phyloP scores from a whole-genome alignment of 2,113 vertebrate genomes.

The Grallaria varia region DNA sequence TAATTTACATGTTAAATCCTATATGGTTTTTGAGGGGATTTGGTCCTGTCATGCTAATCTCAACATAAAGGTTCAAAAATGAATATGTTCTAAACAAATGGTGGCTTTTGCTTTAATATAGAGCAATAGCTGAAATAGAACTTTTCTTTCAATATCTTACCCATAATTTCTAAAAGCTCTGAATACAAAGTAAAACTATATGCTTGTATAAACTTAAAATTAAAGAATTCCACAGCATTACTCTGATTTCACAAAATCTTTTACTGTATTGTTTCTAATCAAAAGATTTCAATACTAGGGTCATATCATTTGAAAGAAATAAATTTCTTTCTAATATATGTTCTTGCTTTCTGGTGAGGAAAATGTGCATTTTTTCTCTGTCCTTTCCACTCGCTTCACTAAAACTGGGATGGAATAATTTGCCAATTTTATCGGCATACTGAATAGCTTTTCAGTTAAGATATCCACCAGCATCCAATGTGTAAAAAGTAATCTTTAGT shows the following conservation, averaged over 20 bases:
- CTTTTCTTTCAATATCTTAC: not conserved
- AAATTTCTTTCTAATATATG: not conserved
- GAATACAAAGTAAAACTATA: not conserved
- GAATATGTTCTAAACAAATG: not conserved
- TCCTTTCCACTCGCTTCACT: not conserved
- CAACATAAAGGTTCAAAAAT: not conserved
- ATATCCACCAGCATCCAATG: not conserved
- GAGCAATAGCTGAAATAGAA: not conserved
- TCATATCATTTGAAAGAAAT: not conserved
- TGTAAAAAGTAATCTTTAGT: not conserved
- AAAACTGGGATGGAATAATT: not conserved
- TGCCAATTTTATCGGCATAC: not conserved
- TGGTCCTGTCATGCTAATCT: not conserved
- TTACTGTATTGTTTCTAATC: not conserved
- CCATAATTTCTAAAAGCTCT: not conserved
- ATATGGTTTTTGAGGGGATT: accelerated
- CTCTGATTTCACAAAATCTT: not conserved
- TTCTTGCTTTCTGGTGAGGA: not conserved
- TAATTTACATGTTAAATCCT: not conserved
- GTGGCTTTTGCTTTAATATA: not conserved
- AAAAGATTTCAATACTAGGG: not conserved
- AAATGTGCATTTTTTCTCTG: not conserved
- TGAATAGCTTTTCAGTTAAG: not conserved
- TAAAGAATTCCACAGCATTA: not conserved
- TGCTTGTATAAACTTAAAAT: not conserved